A percentile compares a stretch with the other conserved stretches of the same genome.
These are phyloP conservation scores for Sialis fuliginosa DNA, from an alignment of 2,888 invertebrate genomes.

Conservation along the genomic window DNA sequence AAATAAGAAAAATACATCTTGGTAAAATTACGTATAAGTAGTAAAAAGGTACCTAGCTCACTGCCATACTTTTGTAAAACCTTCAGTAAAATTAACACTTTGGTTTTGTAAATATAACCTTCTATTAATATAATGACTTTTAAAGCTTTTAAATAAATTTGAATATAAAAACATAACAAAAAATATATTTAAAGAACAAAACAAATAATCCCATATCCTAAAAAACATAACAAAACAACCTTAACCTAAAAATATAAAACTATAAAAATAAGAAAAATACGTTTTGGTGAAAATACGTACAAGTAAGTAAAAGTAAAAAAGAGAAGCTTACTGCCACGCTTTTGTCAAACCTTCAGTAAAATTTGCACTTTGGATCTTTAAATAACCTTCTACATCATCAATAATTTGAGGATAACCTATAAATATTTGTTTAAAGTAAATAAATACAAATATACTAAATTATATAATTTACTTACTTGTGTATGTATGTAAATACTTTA, in stretches of 20 bases:
- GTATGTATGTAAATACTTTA: constrained; percentile 22
- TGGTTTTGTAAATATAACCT: constrained; percentile 15
- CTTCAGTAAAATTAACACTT: constrained; percentile 16
- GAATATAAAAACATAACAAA: no score
- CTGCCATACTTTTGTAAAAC: constrained; percentile 20
- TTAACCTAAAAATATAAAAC: neutral
- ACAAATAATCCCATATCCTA: no score
- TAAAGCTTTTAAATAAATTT: no score
- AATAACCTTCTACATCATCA: constrained; percentile 14
- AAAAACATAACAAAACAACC: no score
- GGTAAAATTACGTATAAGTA: neutral
- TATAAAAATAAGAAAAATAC: neutral
- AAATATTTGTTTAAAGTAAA: constrained; percentile 1
- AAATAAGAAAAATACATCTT: neutral
- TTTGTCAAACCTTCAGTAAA: constrained; percentile 21
- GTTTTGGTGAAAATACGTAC: neutral
- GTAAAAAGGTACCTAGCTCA: neutral
- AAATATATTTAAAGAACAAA: no score
- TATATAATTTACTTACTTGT: constrained; percentile 13
- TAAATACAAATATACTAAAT: constrained; percentile 2
- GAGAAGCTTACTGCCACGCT: constrained; percentile 11
- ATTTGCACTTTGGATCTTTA: constrained; percentile 17
- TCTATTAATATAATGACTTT: no score
- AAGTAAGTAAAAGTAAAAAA: neutral
- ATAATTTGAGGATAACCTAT: constrained; percentile 13